A percentile compares a stretch with the other conserved stretches of the same genome.
phyloP scores from a whole-genome alignment of 2,797 vertebrate genomes.

The Pterois miles region DNA sequence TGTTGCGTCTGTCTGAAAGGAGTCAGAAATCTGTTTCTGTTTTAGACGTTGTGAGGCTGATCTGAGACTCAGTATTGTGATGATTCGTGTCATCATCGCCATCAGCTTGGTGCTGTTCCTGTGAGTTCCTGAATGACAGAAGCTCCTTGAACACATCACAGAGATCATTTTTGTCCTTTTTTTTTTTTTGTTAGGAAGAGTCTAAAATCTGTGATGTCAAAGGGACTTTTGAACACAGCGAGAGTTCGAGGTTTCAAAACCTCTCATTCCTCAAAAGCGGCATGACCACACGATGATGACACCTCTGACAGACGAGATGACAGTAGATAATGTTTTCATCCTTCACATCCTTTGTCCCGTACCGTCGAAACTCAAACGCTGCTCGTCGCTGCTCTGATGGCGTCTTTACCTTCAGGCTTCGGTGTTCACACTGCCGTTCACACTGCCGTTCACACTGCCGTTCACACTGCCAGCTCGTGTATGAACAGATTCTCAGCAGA shows the following conservation, averaged over 20 bases:
- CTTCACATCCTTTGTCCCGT: background rate
- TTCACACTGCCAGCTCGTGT: background rate
- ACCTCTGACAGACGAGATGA: slow-evolving; percentile 12
- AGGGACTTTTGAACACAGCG: slow-evolving; percentile 22
- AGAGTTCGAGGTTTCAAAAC: background rate
- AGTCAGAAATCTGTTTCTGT: background rate
- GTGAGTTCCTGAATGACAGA: background rate
- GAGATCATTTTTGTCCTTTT: background rate
- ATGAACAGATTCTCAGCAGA: no score
- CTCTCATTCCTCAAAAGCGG: background rate
- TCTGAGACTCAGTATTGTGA: no score
- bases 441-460: background rate
- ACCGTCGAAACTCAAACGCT: background rate
- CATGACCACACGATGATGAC: slow-evolving; percentile 48
- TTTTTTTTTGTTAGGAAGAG: background rate
- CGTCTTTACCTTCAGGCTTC: background rate
- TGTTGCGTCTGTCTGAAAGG: background rate
- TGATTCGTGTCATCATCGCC: no score
- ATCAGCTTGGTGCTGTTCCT: background rate
- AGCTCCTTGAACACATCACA: background rate
- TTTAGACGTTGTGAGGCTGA: background rate
- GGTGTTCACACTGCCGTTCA: no score
- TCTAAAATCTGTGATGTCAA: slow-evolving; percentile 21
- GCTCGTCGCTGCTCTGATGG: slow-evolving; percentile 2
- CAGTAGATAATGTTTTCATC: background rate